A percentile compares a stretch with the other conserved stretches of the same genome.
These are phyloP conservation scores for Bombus waltoni DNA, from an alignment of 1,140 invertebrate genomes.

Conservation along the genomic window DNA sequence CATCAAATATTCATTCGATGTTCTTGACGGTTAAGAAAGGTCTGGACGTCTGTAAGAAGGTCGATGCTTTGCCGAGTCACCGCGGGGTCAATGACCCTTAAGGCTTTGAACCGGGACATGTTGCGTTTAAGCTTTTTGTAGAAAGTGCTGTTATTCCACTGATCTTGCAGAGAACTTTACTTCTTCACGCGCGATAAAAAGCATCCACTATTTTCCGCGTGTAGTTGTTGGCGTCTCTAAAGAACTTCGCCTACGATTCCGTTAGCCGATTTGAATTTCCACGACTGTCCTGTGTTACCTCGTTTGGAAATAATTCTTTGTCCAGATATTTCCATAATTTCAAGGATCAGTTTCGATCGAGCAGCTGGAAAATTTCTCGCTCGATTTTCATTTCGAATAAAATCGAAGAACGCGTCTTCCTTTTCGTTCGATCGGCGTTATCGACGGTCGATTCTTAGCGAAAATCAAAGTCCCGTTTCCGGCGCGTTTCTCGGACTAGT, in stretches of 20 bases:
- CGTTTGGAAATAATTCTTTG: not conserved
- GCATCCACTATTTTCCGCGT: not conserved
- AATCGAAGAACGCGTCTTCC: not conserved
- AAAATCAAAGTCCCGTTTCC: constrained; percentile 66
- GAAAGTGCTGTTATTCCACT: constrained; percentile 62
- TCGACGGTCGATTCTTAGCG: constrained; percentile 20
- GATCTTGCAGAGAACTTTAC: constrained; percentile 37
- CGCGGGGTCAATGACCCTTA: constrained; percentile 61
- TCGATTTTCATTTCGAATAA: too few relatives aligned
- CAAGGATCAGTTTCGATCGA: not conserved
- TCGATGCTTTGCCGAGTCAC: constrained; percentile 58
- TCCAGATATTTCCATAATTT: not conserved
- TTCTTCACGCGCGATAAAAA: not conserved
- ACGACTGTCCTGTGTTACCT: not conserved
- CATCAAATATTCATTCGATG: constrained; percentile 55
- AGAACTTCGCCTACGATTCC: not conserved
- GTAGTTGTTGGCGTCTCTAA: not conserved
- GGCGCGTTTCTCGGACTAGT: not conserved
- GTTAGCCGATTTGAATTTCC: constrained; percentile 35
- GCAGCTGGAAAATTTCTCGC: too few relatives aligned
- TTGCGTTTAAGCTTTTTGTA: constrained; percentile 67
- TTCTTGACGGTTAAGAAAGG: constrained; percentile 64
- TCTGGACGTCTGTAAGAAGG: constrained; percentile 66
- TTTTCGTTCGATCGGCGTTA: not conserved
- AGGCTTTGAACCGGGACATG: constrained; percentile 68